Conservation (phyloP, 2,888 invertebrate species). For the Trachelus tabidus region DNA sequence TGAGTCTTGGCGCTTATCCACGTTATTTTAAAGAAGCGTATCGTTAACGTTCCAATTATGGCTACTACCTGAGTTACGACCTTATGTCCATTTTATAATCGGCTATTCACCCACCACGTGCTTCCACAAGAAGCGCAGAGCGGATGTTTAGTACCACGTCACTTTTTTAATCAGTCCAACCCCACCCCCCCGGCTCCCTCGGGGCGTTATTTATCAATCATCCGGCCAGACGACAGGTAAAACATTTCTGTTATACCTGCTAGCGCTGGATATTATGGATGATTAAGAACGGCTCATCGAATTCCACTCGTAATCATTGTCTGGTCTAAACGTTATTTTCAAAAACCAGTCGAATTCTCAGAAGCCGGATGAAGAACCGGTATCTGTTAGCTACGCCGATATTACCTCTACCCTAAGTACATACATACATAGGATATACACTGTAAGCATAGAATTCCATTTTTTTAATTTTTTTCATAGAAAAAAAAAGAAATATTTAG, state of each 20-base stretch:
- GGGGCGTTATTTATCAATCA: constrained; percentile 28
- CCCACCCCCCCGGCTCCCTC: neutral
- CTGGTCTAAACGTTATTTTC: neutral
- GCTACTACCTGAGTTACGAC: neutral
- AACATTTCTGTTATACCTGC: constrained; percentile 2
- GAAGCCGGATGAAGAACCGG: neutral
- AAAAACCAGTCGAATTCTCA: neutral
- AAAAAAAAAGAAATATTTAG: neutral
- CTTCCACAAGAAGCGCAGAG: constrained; percentile 23
- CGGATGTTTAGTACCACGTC: constrained; percentile 23
- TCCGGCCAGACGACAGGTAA: constrained; percentile 4
- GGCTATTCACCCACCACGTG: constrained; percentile 6
- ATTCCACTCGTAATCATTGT: neutral
- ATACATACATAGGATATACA: neutral
- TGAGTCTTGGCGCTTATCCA: neutral
- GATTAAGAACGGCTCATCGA: neutral
- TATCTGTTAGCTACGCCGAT: too few relatives aligned
- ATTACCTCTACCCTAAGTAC: too few relatives aligned
- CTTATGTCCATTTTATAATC: neutral
- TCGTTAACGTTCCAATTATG: neutral
- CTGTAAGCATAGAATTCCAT: neutral
- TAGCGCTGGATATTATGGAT: neutral
- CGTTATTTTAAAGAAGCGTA: neutral
- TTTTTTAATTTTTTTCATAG: neutral
- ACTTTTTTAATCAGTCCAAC: constrained; percentile 29